phyloP scores from a whole-genome alignment of 1,140 invertebrate species.

The Sycobia sp. region DNA sequence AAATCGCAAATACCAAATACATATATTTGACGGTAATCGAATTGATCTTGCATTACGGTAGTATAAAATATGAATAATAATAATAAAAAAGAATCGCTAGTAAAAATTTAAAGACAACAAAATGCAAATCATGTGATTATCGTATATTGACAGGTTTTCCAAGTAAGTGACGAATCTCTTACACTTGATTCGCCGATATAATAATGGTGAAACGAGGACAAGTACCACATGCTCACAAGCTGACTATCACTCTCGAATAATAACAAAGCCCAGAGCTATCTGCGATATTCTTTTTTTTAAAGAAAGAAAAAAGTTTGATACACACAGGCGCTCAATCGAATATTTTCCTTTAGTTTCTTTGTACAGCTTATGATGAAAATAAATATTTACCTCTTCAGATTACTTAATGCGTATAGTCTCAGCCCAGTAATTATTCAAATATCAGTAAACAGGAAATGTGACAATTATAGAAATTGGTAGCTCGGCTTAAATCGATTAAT shows the following conservation, averaged over 20 bases:
- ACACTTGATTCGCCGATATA: slow-evolving; percentile 36
- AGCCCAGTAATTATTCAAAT: slow-evolving; percentile 11
- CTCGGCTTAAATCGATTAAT: slow-evolving; percentile 9
- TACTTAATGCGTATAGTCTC: slow-evolving; percentile 24
- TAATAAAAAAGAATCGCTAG: slow-evolving; percentile 34
- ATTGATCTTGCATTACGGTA: slow-evolving; percentile 10
- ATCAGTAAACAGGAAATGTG: slow-evolving; percentile 13
- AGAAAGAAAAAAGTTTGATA: slow-evolving; percentile 1
- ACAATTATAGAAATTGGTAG: slow-evolving; percentile 3
- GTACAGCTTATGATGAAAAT: slow-evolving; percentile 18
- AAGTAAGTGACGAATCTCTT: slow-evolving; percentile 58
- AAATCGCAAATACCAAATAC: slow-evolving; percentile 7
- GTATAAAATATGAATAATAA: slow-evolving; percentile 22
- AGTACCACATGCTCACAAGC: slow-evolving; percentile 28
- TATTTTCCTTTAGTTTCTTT: slow-evolving; percentile 2
- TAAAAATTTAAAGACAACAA: slow-evolving; percentile 28
- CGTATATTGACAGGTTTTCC: slow-evolving; percentile 61
- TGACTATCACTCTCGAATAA: slow-evolving; percentile 21
- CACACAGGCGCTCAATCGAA: background rate
- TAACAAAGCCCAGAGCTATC: slow-evolving; percentile 15
- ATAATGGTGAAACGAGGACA: slow-evolving; percentile 33
- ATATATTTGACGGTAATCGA: slow-evolving; percentile 4
- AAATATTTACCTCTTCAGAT: slow-evolving; percentile 24
- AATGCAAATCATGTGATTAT: slow-evolving; percentile 51
- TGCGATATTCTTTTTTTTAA: slow-evolving; percentile 26